phyloP scores from a whole-genome alignment of 2,797 vertebrate genomes.

The Molossus alvarezi region DNA sequence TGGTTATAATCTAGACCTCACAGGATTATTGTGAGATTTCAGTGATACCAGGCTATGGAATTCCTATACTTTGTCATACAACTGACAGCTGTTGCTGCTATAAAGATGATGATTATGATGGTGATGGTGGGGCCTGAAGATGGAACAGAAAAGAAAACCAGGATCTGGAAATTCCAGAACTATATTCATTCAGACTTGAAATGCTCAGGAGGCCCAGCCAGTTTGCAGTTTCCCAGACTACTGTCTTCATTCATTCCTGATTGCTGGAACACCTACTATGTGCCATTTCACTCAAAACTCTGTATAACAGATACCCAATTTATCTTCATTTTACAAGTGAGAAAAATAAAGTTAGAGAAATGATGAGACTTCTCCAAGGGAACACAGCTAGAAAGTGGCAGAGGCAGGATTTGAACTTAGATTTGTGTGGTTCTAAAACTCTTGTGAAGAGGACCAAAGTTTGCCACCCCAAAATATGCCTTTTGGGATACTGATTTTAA shows the following conservation, averaged over 20 bases:
- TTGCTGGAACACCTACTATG: neutral
- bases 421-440: conserved; percentile 12
- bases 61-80: neutral
- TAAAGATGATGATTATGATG: neutral
- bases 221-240: neutral
- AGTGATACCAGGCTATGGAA: neutral
- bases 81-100: neutral
- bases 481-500: neutral
- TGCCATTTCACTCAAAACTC: conserved; percentile 49
- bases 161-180: neutral
- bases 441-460: neutral
- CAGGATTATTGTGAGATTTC: neutral
- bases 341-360: conserved; percentile 14
- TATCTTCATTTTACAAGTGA: conserved; percentile 26
- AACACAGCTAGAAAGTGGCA: neutral
- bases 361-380: neutral
- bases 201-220: neutral
- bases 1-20: neutral
- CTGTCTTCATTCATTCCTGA: neutral
- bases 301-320: neutral
- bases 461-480: neutral
- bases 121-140: neutral
- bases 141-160: neutral
- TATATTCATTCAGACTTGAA: neutral
- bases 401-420: conserved; percentile 47